Evolutionary conservation across 2,888 invertebrate species (phyloP).

Genomic region (Lydus trimaculatus): DNA sequence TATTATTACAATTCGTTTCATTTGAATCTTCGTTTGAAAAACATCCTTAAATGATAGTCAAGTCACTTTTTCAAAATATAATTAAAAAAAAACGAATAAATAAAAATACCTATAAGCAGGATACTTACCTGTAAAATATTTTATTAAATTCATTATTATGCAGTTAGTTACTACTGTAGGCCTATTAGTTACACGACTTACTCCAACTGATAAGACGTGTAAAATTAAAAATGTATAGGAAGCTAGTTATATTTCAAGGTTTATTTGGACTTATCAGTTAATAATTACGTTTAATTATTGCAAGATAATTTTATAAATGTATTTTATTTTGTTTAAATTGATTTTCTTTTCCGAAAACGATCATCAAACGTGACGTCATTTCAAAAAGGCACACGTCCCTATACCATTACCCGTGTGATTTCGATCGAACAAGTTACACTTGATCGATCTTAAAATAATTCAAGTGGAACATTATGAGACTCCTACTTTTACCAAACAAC

Average conservation of each 20-base stretch:
- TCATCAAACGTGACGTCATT: background rate
- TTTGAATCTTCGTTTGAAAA: background rate
- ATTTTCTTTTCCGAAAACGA: background rate
- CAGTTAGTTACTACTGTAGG: background rate
- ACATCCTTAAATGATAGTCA: background rate
- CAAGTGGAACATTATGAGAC: background rate
- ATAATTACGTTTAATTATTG: background rate
- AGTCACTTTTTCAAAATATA: too few species aligned
- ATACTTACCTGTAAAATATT: background rate
- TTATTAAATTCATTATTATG: background rate
- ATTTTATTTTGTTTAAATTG: too few species aligned
- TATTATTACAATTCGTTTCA: too few species aligned
- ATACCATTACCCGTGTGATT: background rate
- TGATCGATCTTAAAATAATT: background rate
- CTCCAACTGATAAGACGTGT: background rate
- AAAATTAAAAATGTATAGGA: background rate
- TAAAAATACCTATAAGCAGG: background rate
- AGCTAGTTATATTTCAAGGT: too few species aligned
- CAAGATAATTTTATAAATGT: too few species aligned
- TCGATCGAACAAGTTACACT: background rate
- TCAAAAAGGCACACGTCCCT: background rate
- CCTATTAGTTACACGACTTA: too few species aligned
- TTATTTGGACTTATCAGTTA: too few species aligned
- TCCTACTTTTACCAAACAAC: background rate
- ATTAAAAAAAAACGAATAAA: too few species aligned